Base-by-base conservation (phyloP, 2,888 invertebrate genomes). In the Callosobruchus maculatus region DNA sequence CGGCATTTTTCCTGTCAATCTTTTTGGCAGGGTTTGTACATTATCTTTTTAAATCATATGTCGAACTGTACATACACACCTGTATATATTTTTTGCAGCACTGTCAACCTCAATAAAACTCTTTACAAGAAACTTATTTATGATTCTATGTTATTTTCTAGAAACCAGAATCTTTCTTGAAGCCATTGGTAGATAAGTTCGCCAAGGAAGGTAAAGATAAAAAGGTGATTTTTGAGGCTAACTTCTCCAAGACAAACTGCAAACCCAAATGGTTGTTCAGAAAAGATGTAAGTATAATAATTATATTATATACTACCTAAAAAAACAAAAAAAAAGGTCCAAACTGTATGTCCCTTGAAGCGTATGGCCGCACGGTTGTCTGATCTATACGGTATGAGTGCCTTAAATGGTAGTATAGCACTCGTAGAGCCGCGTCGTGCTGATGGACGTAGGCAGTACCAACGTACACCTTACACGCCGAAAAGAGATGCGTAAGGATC, bases 151-250 rank as follows among this genome's bases (percentile, higher is more conserved):
- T 22, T 68, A 83, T 81, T 80, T 82, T 84, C 80, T 85, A 97
- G 97, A 97, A 97, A 93, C 93, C 92, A 90, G 97, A 97, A 83
- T 91, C 93, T 77, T 99, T 97, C 93, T 91, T 97, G 87, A 96
- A 95, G 87, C 97, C 97, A 77, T 90, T 99, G 84, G 93, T 97
- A 83, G 98, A 99, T 89, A 94, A 96, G 88, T 94, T 94, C 86
- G 95, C 95, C 80, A 95, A 97, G 88, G 95, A 99, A 91, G 95
- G 98, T 82, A 97, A 97, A 88, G 98, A 98, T 88, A 97, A 97
- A 87, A 96, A 96, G 88, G 96, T 97, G 80, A 91, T 92, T 68
- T 97, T 99, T 85, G 96, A 97, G 87, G 96, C 95, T 77, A 94
- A 95, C 85, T 99, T 99, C 89, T 96, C 97, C 78, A 99, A 98